Percentiles rank a stretch among this genome's conserved stretches.
phyloP scores from a whole-genome alignment of 2,113 vertebrate genomes.

The Carettochelys insculpta region DNA sequence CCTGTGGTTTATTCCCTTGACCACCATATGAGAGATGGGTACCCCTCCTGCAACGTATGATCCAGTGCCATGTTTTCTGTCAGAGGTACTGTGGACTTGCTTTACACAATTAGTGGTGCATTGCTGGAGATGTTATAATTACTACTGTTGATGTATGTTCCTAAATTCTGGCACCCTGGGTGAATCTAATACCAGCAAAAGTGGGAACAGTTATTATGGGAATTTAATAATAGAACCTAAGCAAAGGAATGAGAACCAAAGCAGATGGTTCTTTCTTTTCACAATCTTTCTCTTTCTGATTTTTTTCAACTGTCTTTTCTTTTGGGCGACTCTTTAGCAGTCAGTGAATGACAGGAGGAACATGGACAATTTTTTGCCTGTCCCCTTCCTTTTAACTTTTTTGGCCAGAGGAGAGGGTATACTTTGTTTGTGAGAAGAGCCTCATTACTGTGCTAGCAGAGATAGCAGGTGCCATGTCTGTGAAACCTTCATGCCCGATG shows the following conservation, averaged over 20 bases:
- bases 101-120: neutral
- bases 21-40: neutral
- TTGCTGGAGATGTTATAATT: neutral
- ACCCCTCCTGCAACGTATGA: neutral
- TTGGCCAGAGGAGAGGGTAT: neutral
- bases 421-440: neutral
- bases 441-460: neutral
- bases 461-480: rapidly evolving
- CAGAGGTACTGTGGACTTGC: neutral
- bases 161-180: neutral
- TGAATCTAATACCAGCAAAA: neutral
- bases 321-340: neutral
- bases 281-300: neutral
- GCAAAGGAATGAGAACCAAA: neutral
- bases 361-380: neutral
- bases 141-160: neutral
- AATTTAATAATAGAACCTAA: slow-evolving; percentile 3
- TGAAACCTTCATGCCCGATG: neutral
- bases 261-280: neutral
- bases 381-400: neutral
- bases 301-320: neutral
- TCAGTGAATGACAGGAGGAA: neutral
- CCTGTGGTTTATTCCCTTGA: neutral
- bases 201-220: neutral
- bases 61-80: neutral